These are phyloP conservation scores for Volucella inanis DNA, from an alignment of 2,888 invertebrate species.

Conservation along the genomic window DNA sequence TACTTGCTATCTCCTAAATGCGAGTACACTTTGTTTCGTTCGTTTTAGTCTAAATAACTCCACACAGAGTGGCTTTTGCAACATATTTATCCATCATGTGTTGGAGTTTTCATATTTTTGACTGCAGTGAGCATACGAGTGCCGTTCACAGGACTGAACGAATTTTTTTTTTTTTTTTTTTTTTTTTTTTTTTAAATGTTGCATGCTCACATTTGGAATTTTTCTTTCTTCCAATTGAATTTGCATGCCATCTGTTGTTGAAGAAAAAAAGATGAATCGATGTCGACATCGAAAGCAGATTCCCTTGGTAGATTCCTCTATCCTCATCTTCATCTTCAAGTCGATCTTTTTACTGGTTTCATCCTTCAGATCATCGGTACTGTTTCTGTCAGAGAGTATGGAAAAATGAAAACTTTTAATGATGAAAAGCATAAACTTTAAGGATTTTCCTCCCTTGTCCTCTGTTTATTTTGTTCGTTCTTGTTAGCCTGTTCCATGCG, in stretches of 20 bases:
- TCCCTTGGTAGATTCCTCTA: conserved; percentile 31
- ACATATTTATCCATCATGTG: conserved; percentile 50
- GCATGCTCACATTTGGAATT: conserved; percentile 28
- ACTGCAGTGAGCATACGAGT: conserved; percentile 17
- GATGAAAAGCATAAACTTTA: conserved; percentile 82
- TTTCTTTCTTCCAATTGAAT: conserved; percentile 54
- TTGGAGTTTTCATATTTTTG: neutral
- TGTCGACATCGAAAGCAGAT: conserved; percentile 32
- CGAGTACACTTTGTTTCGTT: conserved; percentile 28
- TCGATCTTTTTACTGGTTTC: neutral
- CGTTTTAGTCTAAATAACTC: conserved; percentile 45
- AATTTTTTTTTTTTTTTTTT: neutral
- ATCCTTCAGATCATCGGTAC: conserved; percentile 10
- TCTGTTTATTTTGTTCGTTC: neutral
- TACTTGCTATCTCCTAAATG: conserved; percentile 21
- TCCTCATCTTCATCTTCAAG: neutral
- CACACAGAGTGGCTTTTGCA: conserved; percentile 30
- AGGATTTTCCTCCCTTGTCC: conserved; percentile 37
- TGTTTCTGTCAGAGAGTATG: conserved; percentile 66
- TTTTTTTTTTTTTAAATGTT: conserved; percentile 6
- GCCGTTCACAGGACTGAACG: conserved; percentile 9
- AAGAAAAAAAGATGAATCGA: conserved; percentile 7
- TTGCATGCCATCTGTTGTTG: conserved; percentile 60
- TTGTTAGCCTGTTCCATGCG: conserved; percentile 49
- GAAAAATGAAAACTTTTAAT: conserved; percentile 81